Base-by-base conservation (phyloP, 2,888 invertebrate species). In the Steinernema carpocapsae region DNA sequence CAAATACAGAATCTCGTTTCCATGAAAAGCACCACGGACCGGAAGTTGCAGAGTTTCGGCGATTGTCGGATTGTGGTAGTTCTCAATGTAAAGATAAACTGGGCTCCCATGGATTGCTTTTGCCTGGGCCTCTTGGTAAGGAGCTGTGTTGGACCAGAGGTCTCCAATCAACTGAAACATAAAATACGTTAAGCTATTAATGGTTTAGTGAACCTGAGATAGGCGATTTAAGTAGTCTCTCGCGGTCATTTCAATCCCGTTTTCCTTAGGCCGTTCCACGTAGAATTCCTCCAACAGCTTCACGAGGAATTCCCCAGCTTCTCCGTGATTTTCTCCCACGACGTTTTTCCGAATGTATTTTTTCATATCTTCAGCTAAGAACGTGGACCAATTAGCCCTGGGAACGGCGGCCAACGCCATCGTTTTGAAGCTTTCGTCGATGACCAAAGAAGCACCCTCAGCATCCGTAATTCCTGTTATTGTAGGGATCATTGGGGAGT, bases 401-500 rank as follows among this genome's bases (percentile, higher is more conserved):
- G 76, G 48, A 12, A 79, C 43, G 26, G 78, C 64, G 19, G 42
- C n/a, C 24, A 17, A 45, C 17, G 48, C 24, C 48, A 46, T 14
- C 17, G 14, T 10, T 17, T 32, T 26, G 29, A 71, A 22, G 6
- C 22, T 24, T 12, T 19, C 19, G 32, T 37, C 59, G 76, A 75
- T 77, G 77, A 76, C 71, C 56, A 71, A 17, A 4, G 77, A 32
- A 51, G 75, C 74, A 12, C 77, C 56, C 42, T 79, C 79, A 56
- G 70, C 72, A 45, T 73, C 75, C 22, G 56, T 74, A 19, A 73
- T 43, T 32, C 79, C 78, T 24, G 75, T 74, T 37, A 79, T 75
- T 22, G 76, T 72, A 17, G 79, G 79, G 52, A 76, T 75, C 71
- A 51, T 70, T 12, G 79, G 79, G 10, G 79, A 72, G 17, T 79